phyloP scores from a whole-genome alignment of 2,888 invertebrate genomes.

The Leptopilina syphax region DNA sequence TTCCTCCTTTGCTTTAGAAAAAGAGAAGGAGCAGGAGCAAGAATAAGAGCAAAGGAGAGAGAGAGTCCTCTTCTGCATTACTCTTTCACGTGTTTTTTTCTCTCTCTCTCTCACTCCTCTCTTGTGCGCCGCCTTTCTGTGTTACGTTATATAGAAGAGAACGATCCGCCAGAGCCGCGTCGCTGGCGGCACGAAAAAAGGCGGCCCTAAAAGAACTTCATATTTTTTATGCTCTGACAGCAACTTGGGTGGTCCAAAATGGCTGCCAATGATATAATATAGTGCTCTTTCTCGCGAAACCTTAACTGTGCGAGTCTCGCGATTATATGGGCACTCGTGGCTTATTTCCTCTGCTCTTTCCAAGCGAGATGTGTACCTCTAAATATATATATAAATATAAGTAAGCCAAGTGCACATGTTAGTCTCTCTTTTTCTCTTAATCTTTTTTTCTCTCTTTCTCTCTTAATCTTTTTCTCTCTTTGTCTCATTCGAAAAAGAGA shows the following conservation, averaged over 20 bases:
- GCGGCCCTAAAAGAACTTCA: constrained; percentile 77
- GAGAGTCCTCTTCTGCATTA: constrained; percentile 34
- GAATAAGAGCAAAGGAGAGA: too few species aligned
- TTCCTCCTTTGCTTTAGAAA: constrained; percentile 2
- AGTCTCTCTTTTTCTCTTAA: too few species aligned
- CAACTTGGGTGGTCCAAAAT: constrained; percentile 77
- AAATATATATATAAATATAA: constrained; percentile 7
- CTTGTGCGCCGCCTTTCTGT: constrained; percentile 64
- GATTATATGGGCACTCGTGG: constrained; percentile 51
- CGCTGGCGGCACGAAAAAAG: constrained; percentile 76
- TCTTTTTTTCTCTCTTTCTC: too few species aligned
- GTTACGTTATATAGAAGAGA: constrained; percentile 61
- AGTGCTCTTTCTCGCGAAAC: constrained; percentile 66
- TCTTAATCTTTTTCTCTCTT: too few species aligned
- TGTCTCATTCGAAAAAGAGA: too few species aligned
- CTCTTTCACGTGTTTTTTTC: constrained; percentile 36
- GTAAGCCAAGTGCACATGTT: not conserved
- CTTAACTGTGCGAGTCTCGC: constrained; percentile 42
- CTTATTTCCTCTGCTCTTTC: constrained; percentile 46
- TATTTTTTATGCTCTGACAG: constrained; percentile 77
- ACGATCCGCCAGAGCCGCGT: constrained; percentile 67
- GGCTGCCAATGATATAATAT: constrained; percentile 77
- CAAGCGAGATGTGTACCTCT: not conserved
- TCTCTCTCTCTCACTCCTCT: constrained; percentile 50
- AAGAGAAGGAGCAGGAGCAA: too few species aligned